Base-by-base conservation (phyloP, 2,797 vertebrate genomes). In the Falco columbarius region DNA sequence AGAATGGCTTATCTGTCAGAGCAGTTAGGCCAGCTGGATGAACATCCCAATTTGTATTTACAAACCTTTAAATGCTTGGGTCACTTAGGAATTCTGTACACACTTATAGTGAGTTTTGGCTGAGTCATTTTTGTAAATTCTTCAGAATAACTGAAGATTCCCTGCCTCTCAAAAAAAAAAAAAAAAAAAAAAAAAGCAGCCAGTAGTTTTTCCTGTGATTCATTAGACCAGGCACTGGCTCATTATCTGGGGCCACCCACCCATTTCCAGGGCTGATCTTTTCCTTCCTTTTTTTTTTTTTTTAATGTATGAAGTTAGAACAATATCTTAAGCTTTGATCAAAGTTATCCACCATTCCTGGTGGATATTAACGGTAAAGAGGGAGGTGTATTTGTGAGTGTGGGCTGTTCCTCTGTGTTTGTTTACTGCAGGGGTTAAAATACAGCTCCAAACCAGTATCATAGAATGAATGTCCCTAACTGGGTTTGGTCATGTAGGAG, bases 121-220 rank as follows among this genome's bases (percentile, higher is more conserved):
- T 86, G 93, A 93, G 84, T 94, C 67, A 66, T 44, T 89, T 74
- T 72, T 29, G 36, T n/a, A 44, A 92, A 51, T 63, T 55, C n/a
- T 95, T 95, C 23, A 85, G 87, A 95, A 77, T 51, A 62, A 66
- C 38, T 83, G 86, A 85, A 94, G 86, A 87, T 71, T 83, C 81
- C 21, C 61, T 81, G 54, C 55, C 85, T 62, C 55, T 63, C 9
- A 17, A 46, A 66, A 58, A 59, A 42, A 20, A 63, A 49, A 62
- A 73, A 44, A 62, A 73, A 44, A 22, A n/a, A 47, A 51, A 34
- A 42, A 44, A 36, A 42, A 29, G 42, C 70, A 38, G 46, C 22
- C 81, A 63, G 16, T 73, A 44, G 76, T 71, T 92, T 95, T 98
- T 98, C 98, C 98, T 98, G 98, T 97, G 93, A 98, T 98, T 98